Percentiles rank a stretch among this genome's conserved stretches.
Evolutionary conservation across 2,113 vertebrate genomes (phyloP).

Genomic region (Notothenia rossii): DNA sequence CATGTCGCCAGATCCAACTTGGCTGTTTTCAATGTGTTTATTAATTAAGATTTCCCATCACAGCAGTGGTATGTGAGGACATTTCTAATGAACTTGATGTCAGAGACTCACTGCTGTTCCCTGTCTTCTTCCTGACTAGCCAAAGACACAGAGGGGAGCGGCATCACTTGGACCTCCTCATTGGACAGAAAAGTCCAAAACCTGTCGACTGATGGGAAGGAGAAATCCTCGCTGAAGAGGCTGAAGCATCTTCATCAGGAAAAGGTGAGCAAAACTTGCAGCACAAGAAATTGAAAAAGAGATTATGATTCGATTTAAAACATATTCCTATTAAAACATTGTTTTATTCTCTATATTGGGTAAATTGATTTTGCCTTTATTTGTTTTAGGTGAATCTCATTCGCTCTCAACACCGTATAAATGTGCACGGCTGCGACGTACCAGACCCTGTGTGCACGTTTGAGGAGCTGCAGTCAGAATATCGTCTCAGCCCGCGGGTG

Average conservation of each 20-base stretch:
- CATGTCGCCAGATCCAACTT: not conserved
- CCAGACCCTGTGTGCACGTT: conserved; percentile 92
- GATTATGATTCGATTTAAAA: not conserved
- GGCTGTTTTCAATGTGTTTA: not conserved
- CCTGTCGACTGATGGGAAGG: conserved; percentile 75
- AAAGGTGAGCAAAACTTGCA: conserved; percentile 83
- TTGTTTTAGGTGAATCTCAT: conserved; percentile 88
- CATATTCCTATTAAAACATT: no score
- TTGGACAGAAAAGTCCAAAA: conserved; percentile 81
- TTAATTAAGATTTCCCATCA: not conserved
- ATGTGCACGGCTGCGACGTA: conserved; percentile 90
- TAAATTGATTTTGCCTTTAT: not conserved
- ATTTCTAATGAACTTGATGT: not conserved
- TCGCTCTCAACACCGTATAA: conserved; percentile 90
- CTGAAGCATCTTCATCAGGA: conserved; percentile 89
- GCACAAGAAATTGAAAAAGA: not conserved
- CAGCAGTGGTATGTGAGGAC: not conserved
- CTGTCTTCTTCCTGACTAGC: conserved; percentile 32
- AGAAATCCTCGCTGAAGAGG: conserved; percentile 85
- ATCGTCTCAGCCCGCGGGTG: conserved; percentile 86
- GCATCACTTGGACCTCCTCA: conserved; percentile 91
- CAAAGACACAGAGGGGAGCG: conserved; percentile 52
- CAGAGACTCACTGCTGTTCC: not conserved
- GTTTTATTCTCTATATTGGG: not conserved
- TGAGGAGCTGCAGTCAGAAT: conserved; percentile 91